phyloP scores from a whole-genome alignment of 2,888 invertebrate genomes.

The Auanema sp. region DNA sequence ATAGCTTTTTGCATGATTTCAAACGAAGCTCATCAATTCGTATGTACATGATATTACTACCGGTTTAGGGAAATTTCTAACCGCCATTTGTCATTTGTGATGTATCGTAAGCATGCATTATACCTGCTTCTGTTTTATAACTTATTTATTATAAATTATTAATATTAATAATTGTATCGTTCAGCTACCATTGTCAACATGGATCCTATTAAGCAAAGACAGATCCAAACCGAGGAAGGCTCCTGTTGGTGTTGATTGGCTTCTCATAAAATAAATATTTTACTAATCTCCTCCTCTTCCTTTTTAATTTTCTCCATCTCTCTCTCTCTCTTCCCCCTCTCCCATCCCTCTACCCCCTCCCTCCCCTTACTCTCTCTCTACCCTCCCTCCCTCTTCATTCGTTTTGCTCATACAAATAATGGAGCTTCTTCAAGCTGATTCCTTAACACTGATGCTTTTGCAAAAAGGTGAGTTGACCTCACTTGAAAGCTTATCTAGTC shows the following conservation, averaged over 20 bases:
- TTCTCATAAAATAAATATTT: neutral
- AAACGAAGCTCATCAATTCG: no score
- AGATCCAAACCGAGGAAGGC: conserved; percentile 63
- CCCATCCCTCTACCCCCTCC: conserved; percentile 1
- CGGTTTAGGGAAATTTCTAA: no score
- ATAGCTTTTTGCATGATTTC: no score
- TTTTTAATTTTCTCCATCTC: neutral
- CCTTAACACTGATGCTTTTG: no score
- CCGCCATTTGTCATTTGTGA: neutral
- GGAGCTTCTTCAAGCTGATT: no score
- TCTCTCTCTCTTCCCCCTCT: conserved; percentile 1
- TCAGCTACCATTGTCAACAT: conserved; percentile 59
- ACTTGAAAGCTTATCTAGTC: no score
- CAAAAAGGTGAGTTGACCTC: no score
- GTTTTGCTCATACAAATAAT: no score
- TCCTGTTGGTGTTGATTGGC: conserved; percentile 60
- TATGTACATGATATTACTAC: no score
- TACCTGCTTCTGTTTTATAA: conserved; percentile 3
- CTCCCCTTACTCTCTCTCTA: neutral
- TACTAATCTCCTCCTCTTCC: conserved; percentile 7
- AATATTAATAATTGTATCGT: conserved; percentile 11
- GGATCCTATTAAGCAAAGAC: conserved; percentile 61
- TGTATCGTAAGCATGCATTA: conserved; percentile 1
- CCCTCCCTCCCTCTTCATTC: no score
- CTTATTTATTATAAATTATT: neutral